Evolutionary conservation across 2,888 invertebrate species (phyloP), one percentile per base, ranked within the genome.

Genomic region (Chelonus formosanus): DNA sequence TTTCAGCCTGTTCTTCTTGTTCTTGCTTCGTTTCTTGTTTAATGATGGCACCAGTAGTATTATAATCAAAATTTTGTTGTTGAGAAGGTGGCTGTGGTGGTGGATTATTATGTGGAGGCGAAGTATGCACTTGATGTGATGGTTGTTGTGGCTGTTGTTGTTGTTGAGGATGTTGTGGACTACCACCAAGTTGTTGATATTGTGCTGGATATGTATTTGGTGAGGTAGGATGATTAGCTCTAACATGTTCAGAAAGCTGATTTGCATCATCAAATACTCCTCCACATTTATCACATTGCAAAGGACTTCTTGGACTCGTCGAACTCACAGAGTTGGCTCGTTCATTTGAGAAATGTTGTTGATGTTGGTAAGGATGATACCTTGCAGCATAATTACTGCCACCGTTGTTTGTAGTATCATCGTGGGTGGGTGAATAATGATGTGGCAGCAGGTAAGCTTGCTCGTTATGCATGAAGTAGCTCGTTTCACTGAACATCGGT

Each of bases 221-320:
- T 76, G 85, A 77, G 76, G 82, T 73, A 75, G 86, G 76, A 78
- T 94, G 94, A 65, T 89, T 90, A 6, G 89, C 87, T 73, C 90
- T 89, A 68, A 91, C 88, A 78, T 94, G 94, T 75, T 94, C 94
- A 70, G 89, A 89, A 59, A 94, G 85, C 77, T 90, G 91, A 55
- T 89, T 87, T 54, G 91, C 90, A 50, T 92, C 91, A 79, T 92
- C 91, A 79, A 91, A 93, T 63, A 93, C 90, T 70, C 89, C 90
- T 67, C 93, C 93, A 79, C 94, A 94, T 83, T 94, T 93, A 80
- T 94, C 94, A 84, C 94, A 94, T 82, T 93, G 92, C 79, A 91
- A 89, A 20, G 84, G 81, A 68, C 90, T 90, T 0, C 91, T 88
- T 8, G 91, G 90, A 50, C 91, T 91, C 44, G 91, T 90, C 8